phyloP scores from a whole-genome alignment of 1,140 invertebrate species.

The Zaprionus kolodkinae region DNA sequence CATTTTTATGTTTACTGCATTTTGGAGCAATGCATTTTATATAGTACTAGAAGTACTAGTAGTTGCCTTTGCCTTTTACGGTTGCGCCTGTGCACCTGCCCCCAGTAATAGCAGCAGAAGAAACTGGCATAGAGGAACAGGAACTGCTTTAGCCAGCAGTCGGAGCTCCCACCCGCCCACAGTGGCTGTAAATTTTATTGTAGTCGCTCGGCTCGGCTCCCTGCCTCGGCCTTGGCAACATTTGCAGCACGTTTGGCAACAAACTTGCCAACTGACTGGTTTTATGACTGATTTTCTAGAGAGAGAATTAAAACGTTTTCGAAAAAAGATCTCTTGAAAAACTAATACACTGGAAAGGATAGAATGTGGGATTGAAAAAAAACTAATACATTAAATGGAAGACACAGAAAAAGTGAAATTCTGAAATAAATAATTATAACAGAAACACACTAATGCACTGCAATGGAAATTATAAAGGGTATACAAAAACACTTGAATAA shows the following conservation, averaged over 20 bases:
- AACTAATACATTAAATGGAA: no score
- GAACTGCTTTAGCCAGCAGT: neutral
- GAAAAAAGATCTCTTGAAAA: constrained; percentile 14
- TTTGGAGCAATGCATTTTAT: constrained; percentile 66
- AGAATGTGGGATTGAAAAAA: neutral
- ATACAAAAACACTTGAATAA: no score
- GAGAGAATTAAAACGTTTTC: constrained; percentile 28
- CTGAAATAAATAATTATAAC: no score
- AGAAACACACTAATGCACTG: no score
- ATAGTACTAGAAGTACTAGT: constrained; percentile 37
- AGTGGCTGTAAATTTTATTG: constrained; percentile 68
- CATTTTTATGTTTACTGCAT: constrained; percentile 66
- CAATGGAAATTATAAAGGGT: no score
- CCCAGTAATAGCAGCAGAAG: constrained; percentile 35
- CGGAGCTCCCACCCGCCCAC: constrained; percentile 27
- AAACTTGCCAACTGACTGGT: constrained; percentile 43
- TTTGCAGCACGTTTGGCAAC: constrained; percentile 42
- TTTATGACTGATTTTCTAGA: constrained; percentile 36
- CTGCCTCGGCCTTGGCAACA: constrained; percentile 36
- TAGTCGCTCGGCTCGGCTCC: constrained; percentile 17
- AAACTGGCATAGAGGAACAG: neutral
- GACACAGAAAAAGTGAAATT: no score
- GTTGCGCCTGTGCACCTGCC: constrained; percentile 33
- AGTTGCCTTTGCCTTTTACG: constrained; percentile 53
- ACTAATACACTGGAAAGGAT: constrained; percentile 24